Evolutionary conservation across 2,113 vertebrate genomes (phyloP).

Genomic region (Eira barbara): DNA sequence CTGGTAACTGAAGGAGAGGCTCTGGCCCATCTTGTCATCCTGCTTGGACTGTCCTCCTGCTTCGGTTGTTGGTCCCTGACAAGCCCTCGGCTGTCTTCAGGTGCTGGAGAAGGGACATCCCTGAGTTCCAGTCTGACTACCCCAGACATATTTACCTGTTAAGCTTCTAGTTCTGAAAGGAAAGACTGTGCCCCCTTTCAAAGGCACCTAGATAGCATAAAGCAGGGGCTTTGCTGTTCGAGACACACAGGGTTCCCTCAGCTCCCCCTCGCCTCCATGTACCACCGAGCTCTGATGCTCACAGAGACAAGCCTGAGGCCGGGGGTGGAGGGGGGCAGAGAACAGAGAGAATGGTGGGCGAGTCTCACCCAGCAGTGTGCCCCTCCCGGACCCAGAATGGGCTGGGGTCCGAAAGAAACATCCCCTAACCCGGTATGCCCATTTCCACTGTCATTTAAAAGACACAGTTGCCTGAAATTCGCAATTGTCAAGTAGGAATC

Average conservation of each 20-base stretch:
- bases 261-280: not conserved
- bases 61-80: not conserved
- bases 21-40: not conserved
- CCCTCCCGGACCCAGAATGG: accelerated
- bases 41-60: not conserved
- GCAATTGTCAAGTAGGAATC: not conserved
- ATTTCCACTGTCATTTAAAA: not conserved
- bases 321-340: accelerated
- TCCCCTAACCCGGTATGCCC: not conserved
- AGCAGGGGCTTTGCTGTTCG: not conserved
- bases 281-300: not conserved
- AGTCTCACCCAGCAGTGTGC: not conserved
- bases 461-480: not conserved
- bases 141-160: not conserved
- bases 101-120: not conserved
- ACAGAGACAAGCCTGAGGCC: not conserved
- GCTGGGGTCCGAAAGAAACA: not conserved
- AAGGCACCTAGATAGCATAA: not conserved
- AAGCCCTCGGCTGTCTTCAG: not conserved
- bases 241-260: not conserved
- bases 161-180: not conserved
- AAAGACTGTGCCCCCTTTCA: not conserved
- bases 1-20: not conserved
- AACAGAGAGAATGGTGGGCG: not conserved
- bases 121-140: not conserved